Conservation (phyloP, 2,113 vertebrate species). For the Percopsis transmontana region DNA sequence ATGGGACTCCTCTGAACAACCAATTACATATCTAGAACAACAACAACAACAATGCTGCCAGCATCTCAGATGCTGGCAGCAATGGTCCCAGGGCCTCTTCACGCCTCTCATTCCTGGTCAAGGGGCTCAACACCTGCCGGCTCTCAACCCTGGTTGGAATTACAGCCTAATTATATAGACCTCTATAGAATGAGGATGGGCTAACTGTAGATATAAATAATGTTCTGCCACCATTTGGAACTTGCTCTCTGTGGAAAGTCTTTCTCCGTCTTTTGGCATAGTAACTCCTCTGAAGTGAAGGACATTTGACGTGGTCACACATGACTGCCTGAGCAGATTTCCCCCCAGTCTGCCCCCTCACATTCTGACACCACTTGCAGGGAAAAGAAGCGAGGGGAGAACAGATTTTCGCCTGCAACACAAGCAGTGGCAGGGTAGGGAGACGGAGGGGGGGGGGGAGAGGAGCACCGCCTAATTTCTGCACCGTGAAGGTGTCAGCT, state of each 20-base stretch:
- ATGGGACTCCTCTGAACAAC: slow-evolving; percentile 40
- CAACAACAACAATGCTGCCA: too few relatives aligned
- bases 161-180: slow-evolving; percentile 19
- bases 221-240: background rate
- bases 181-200: slow-evolving; percentile 10
- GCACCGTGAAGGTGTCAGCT: slow-evolving; percentile 28
- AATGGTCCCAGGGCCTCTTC: slow-evolving; percentile 38
- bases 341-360: slow-evolving; percentile 17
- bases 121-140: slow-evolving; percentile 41
- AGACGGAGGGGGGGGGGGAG: background rate
- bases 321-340: slow-evolving; percentile 34
- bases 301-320: slow-evolving; percentile 19
- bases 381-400: background rate
- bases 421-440: background rate
- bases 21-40: slow-evolving; percentile 45
- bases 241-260: background rate
- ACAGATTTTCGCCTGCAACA: background rate
- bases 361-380: slow-evolving; percentile 12
- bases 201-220: slow-evolving; percentile 9
- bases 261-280: background rate
- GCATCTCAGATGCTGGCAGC: slow-evolving; percentile 37
- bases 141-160: slow-evolving; percentile 23
- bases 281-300: background rate
- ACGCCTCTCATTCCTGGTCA: slow-evolving; percentile 43
- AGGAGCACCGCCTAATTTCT: slow-evolving; percentile 10